These are phyloP conservation scores for Acronicta psi DNA, from an alignment of 2,888 invertebrate genomes.

Conservation along the genomic window DNA sequence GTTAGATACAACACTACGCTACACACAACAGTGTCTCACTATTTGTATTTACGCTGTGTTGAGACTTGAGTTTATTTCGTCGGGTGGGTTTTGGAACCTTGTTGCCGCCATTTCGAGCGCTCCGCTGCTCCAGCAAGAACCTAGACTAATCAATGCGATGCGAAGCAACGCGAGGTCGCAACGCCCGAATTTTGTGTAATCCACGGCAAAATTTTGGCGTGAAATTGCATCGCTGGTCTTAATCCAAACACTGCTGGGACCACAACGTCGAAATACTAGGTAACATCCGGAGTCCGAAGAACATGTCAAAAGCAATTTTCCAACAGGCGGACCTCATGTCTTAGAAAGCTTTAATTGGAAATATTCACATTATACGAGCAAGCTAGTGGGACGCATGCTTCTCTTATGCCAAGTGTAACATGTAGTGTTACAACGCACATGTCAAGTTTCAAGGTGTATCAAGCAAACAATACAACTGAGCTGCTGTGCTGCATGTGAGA, in stretches of 20 bases:
- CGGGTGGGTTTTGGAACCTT: neutral
- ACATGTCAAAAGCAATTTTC: constrained; percentile 4
- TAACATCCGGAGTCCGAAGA: neutral
- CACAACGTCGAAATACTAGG: neutral
- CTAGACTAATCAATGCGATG: constrained; percentile 1
- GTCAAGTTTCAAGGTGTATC: no score
- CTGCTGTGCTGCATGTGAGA: no score
- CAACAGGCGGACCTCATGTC: constrained; percentile 19
- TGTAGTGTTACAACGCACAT: no score
- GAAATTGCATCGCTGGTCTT: neutral
- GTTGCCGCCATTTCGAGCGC: constrained; percentile 1
- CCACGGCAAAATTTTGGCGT: neutral
- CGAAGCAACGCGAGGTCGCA: neutral
- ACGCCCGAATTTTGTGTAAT: neutral
- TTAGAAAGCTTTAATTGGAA: no score
- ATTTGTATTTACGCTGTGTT: neutral
- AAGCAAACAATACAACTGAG: neutral
- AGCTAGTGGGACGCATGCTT: no score
- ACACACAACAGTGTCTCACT: neutral
- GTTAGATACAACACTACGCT: neutral
- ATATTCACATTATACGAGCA: no score
- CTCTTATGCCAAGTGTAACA: no score
- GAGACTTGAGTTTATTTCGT: neutral
- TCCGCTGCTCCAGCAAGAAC: neutral
- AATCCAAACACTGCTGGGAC: neutral